Base-by-base conservation (phyloP, 2,113 vertebrate genomes). In the Hyperoodon ampullatus region DNA sequence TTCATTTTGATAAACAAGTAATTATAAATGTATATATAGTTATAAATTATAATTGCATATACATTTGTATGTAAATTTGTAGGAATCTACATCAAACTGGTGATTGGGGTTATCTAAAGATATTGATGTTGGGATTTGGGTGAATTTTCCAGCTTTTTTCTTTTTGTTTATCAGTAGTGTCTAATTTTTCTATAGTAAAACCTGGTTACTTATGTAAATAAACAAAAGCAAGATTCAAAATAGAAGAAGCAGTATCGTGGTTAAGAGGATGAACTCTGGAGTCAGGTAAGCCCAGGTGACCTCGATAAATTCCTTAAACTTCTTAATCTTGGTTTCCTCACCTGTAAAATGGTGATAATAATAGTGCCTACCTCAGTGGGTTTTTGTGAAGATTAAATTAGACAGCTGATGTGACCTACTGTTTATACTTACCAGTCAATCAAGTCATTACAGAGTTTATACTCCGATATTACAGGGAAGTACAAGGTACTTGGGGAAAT, bases 151-250 rank as follows among this genome's bases (percentile, higher is more conserved):
- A 5, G 5, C 4, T 71, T 95, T 83, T 23, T 78, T 89, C 42
- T 47, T 80, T 58, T n/a, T 53, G 28, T 58, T 82, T 90, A 28
- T 60, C 12, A 39, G 14, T 23, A 58, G n/a, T 93, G 83, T 83
- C 30, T 66, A 61, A 50, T 77, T 91, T 86, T 86, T 74, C 63
- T 50, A 24, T 78, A 53, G 91, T 75, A 85, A 92, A 93, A 63
- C n/a, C 42, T 78, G 28, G 70, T 66, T 86, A 65, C 47, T 93
- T 81, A 66, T 60, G 12, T 21, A 88, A 88, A 78, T 72, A 88
- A 88, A 39, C 44, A 88, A 96, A 94, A 39, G 82, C 26, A 50
- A 66, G 44, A 81, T 33, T 95, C 74, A 81, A 87, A 39, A 68
- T 78, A 35, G 61, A 90, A 92, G 50, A 47, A 92, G 28, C 24